Evolutionary conservation across 2,113 vertebrate genomes (phyloP).

Genomic region (Stigmatopora argus): DNA sequence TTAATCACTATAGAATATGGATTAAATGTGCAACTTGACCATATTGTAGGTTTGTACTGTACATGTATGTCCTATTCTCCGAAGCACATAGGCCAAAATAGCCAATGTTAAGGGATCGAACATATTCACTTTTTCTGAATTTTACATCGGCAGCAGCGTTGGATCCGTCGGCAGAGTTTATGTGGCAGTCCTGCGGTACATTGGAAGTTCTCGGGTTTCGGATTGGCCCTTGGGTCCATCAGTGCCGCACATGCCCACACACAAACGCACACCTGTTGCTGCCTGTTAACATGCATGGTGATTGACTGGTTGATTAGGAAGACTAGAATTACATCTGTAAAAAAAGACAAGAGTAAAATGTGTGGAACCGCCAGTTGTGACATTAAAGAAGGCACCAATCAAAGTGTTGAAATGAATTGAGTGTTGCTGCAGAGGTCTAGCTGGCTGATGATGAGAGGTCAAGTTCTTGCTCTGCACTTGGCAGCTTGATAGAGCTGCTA

Average conservation of each 20-base stretch:
- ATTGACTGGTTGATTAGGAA: slow-evolving; percentile 3
- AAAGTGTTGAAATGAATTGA: slow-evolving; percentile 1
- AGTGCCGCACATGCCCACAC: slow-evolving; percentile 26
- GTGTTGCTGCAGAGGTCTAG: slow-evolving; percentile 4
- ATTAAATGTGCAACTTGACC: too few relatives aligned
- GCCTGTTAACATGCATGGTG: slow-evolving; percentile 28
- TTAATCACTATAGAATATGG: neutral
- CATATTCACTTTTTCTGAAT: slow-evolving; percentile 73
- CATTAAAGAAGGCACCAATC: neutral
- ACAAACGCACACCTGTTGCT: slow-evolving; percentile 50
- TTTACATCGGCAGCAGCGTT: slow-evolving; percentile 66
- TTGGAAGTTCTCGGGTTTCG: slow-evolving; percentile 70
- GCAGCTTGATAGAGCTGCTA: slow-evolving; percentile 37
- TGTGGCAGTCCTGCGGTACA: slow-evolving; percentile 60
- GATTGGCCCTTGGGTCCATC: slow-evolving; percentile 46
- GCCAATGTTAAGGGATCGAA: slow-evolving; percentile 55
- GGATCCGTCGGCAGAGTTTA: slow-evolving; percentile 59
- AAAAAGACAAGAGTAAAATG: neutral
- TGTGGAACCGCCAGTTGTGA: neutral
- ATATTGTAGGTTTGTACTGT: too few relatives aligned
- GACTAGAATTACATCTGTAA: neutral
- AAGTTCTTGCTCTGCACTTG: slow-evolving; percentile 55
- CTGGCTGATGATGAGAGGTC: slow-evolving; percentile 46
- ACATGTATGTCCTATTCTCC: too few relatives aligned
- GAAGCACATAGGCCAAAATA: slow-evolving; percentile 61